Base-by-base conservation (phyloP, 1,140 invertebrate genomes). In the Pachyrhynchus sulphureomaculatus region DNA sequence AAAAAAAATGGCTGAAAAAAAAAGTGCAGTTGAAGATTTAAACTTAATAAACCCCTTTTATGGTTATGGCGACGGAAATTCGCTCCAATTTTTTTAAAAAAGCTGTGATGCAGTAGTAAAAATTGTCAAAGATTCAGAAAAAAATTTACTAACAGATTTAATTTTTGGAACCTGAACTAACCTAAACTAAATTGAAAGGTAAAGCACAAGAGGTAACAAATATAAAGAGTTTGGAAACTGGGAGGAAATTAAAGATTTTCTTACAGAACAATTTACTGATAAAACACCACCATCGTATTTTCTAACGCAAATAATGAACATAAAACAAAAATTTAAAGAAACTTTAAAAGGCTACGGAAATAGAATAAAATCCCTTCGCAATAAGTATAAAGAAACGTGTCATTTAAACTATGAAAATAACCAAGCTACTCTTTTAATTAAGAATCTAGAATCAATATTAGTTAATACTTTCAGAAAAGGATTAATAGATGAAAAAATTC, bases 161-260 rank as follows among this genome's bases (percentile, higher is more conserved):
- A 48, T 24, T 4, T 48, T 26, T 29, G 45, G 12, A 26, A n/a
- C n/a, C n/a, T n/a, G n/a, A n/a, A n/a, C n/a, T n/a, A n/a, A n/a
- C n/a, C n/a, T n/a, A n/a, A n/a, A 48, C 12, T 10, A 29, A 29
- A 48, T 48, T 26, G 26, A 26, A 26, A 9, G 45, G 23, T 3
- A 48, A 48, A 48, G 24, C 20, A 9, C 45, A 26, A 24, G 24
- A 48, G n/a, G 20, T 26, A 10, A 24, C 21, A 13, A 51, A 51
- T 33, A 51, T 34, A 51, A 51, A 51, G 6, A 33, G 2, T 51
- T 51, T 34, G 10, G 33, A 4, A 51, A 34, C 20, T 51, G 48
- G 48, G 17, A 33, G 4, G 48, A 51, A 51, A 51, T 51, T 12
- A 51, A 51, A 51, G 48, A 51, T 6, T 33, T 51, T 51, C 33